Base-by-base conservation (phyloP, 1,140 invertebrate species). In the Heterodera schachtii region DNA sequence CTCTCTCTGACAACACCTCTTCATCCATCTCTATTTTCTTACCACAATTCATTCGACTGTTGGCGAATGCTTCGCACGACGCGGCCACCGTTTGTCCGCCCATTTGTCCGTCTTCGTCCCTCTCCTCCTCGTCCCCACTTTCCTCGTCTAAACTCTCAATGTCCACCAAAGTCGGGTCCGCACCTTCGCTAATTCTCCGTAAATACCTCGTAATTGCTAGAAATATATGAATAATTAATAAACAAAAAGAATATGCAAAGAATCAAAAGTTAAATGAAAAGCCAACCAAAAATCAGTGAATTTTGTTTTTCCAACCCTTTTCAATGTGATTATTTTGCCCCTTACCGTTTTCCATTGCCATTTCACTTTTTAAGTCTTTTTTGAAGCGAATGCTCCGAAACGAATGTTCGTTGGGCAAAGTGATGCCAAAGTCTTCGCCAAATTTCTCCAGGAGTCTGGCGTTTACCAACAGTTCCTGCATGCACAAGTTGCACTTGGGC, bases 401-500 rank as follows among this genome's bases (percentile, higher is more conserved):
- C 75, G 87, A 88, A 74, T 83, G 80, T 81, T 89, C 88, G 75
- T 90, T 89, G 1, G 88, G 88, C 67, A 89, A 75, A 44, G 78
- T 86, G 16, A 89, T 80, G n/a, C 84, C 84, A 75, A 90, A 86
- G 64, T 88, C 84, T 69, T 90, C 87, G 9, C 86, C 84, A 47
- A 84, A 90, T 66, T 89, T 90, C 69, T 90, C 89, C 64, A 79
- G 71, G 8, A 90, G 47, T 2, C 88, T 75, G 46, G 88, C 89
- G 70, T 90, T 89, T n/a, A 85, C 73, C 3, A 89, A 85, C 67
- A 89, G 66, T 78, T 89, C 88, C 79, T 88, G 86, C 11, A 89
- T 81, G 79, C 88, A 89, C 19, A 89, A 81, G 66, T 85, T 83
- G 73, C 88, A 89, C 46, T 89, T 90, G 2, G 88, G 88, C 11